phyloP scores from a whole-genome alignment of 1,140 invertebrate species.

The Brachionus manjavacas region DNA sequence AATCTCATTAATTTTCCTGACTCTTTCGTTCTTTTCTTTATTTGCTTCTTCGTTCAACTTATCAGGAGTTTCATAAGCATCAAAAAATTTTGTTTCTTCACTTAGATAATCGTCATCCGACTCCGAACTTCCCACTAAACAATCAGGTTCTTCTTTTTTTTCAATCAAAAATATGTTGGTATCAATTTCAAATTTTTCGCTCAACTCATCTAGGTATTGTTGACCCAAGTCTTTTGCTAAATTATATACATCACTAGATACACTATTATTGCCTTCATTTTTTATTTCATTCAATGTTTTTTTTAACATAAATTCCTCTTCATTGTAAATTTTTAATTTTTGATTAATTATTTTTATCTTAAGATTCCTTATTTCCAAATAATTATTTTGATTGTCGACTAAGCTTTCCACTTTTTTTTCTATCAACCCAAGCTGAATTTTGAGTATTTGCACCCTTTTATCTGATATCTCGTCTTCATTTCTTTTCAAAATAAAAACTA shows the following conservation, averaged over 20 bases:
- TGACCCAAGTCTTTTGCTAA: background rate
- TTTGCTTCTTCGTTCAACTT: background rate
- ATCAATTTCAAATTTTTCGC: background rate
- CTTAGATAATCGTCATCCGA: conserved; percentile 16
- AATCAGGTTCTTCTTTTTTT: background rate
- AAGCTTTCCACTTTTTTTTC: background rate
- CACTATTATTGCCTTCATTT: background rate
- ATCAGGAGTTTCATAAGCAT: conserved; percentile 29
- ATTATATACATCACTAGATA: background rate
- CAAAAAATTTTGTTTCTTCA: conserved; percentile 33
- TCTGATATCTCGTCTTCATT: background rate
- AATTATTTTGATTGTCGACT: background rate
- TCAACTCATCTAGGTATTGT: background rate
- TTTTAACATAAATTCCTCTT: conserved; percentile 1
- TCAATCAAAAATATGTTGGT: background rate
- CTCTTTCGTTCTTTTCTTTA: background rate
- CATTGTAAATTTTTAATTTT: conserved; percentile 8
- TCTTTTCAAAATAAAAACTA: background rate
- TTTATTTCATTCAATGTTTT: background rate
- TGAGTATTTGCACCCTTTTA: background rate
- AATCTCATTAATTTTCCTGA: background rate
- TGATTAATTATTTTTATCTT: background rate
- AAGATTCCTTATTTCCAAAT: background rate
- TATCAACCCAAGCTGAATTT: background rate
- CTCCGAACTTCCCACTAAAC: background rate